Percentiles rank a stretch among this genome's conserved stretches.
Conservation (phyloP, 2,113 vertebrate genomes). For the Pelvicachromis taeniatus region DNA sequence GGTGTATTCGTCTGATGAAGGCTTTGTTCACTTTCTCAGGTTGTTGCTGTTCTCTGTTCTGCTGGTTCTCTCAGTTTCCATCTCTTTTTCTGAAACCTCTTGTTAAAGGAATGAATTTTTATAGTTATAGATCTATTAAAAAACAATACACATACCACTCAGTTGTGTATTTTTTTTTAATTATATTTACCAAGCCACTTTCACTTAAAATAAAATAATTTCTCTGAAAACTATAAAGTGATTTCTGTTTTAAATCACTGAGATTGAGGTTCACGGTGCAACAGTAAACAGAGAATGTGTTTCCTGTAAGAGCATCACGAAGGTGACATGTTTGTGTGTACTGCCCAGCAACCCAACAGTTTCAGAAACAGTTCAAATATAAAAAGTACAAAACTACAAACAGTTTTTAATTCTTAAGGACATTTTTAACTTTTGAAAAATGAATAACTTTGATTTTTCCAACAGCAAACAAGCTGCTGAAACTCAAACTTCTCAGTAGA, state of each 20-base stretch:
- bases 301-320: no score
- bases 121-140: background rate
- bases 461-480: no score
- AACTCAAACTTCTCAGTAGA: no score
- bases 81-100: background rate
- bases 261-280: background rate
- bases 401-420: no score
- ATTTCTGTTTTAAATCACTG: background rate
- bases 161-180: background rate
- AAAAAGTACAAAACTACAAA: no score
- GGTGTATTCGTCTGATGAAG: background rate
- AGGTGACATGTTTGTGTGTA: no score
- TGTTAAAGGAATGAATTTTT: background rate
- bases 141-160: background rate
- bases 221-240: background rate
- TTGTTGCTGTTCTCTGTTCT: no score
- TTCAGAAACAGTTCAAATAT: no score
- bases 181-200: background rate
- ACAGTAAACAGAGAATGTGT: background rate
- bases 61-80: background rate
- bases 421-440: no score
- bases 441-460: no score
- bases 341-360: no score
- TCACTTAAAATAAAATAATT: background rate
- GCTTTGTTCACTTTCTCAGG: background rate